Evolutionary conservation across 2,797 vertebrate genomes (phyloP).

Genomic region (Capromys pilorides): DNA sequence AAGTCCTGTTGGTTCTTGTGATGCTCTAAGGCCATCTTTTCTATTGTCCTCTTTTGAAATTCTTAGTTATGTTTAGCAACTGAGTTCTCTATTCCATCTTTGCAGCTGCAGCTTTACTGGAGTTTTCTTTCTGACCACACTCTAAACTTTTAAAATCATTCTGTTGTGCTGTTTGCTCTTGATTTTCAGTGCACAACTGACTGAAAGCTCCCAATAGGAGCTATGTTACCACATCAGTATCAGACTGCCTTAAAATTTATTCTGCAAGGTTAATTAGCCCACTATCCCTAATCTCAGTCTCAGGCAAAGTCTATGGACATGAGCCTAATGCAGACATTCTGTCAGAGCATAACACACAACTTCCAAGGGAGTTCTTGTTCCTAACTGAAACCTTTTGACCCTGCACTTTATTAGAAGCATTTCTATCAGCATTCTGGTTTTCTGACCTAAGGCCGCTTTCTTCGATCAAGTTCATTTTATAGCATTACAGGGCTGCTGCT

Average conservation of each 20-base stretch:
- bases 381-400: background rate
- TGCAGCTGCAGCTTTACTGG: background rate
- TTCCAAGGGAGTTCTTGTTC: background rate
- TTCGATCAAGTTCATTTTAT: background rate
- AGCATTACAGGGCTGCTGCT: background rate
- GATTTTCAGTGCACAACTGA: background rate
- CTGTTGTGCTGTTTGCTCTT: background rate
- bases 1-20: background rate
- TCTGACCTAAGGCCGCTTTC: background rate
- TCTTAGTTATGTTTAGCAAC: background rate
- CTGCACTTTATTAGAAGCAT: background rate
- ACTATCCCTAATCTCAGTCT: background rate
- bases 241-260: background rate
- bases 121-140: background rate
- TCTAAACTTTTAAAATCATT: background rate
- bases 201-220: background rate
- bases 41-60: background rate
- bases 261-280: background rate
- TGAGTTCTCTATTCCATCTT: background rate
- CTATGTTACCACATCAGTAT: background rate
- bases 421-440: background rate
- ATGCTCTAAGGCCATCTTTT: background rate
- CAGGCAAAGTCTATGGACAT: background rate
- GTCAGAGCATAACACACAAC: background rate
- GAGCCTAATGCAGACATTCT: background rate